These are phyloP conservation scores for Drosophila pseudotalamancana DNA, from an alignment of 2,888 invertebrate genomes.

Conservation along the genomic window DNA sequence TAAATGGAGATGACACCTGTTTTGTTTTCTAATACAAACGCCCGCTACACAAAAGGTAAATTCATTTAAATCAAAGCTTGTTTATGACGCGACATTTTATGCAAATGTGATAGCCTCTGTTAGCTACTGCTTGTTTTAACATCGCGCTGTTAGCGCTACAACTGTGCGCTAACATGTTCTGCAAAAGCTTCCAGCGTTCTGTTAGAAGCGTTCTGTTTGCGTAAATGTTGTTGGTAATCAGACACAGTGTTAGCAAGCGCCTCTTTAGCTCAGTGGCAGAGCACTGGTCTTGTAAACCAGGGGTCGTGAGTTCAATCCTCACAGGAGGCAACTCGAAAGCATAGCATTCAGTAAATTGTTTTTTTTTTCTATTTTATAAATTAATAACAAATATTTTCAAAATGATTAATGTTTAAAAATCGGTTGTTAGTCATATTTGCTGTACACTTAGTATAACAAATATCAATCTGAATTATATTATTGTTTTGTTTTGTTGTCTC, in stretches of 20 bases:
- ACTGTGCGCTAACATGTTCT: background rate
- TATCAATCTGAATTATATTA: too few relatives aligned
- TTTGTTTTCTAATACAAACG: slow-evolving; percentile 30
- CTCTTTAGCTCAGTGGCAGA: slow-evolving; percentile 96
- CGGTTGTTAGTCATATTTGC: too few relatives aligned
- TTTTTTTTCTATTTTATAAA: slow-evolving; percentile 6
- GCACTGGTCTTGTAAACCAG: slow-evolving; percentile 97
- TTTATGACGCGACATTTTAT: slow-evolving; percentile 43
- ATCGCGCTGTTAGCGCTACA: slow-evolving; percentile 8
- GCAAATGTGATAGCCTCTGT: slow-evolving; percentile 28
- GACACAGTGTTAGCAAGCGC: slow-evolving; percentile 82
- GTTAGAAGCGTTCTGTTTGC: slow-evolving; percentile 54
- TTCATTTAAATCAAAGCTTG: slow-evolving; percentile 11
- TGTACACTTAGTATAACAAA: too few relatives aligned
- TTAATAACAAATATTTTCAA: background rate
- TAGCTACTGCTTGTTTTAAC: slow-evolving; percentile 13
- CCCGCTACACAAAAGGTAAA: slow-evolving; percentile 2
- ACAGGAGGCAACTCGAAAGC: slow-evolving; percentile 90
- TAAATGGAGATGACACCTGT: slow-evolving; percentile 73
- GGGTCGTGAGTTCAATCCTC: slow-evolving; percentile 96
- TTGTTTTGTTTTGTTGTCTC: slow-evolving; percentile 5
- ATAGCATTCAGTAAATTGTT: background rate
- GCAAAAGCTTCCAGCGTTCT: slow-evolving; percentile 27
- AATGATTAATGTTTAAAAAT: background rate
- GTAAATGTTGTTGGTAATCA: slow-evolving; percentile 39